These are phyloP conservation scores for Scyliorhinus canicula DNA, from an alignment of 2,797 vertebrate genomes.

Conservation along the genomic window DNA sequence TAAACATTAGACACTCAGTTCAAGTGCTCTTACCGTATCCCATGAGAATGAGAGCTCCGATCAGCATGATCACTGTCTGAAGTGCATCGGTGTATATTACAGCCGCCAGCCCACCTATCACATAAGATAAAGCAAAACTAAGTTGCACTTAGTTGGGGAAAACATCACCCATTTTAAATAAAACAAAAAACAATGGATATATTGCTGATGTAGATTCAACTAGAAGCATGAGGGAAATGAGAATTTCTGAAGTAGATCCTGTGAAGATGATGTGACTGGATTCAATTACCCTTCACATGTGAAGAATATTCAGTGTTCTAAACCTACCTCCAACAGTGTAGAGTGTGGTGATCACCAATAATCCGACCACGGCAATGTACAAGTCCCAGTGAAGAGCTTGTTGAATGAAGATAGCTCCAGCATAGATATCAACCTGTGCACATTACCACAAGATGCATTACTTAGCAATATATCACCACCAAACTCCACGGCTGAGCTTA, in stretches of 20 bases:
- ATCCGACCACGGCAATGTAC: slow-evolving; percentile 74
- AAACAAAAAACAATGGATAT: neutral
- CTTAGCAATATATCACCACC: neutral
- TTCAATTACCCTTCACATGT: neutral
- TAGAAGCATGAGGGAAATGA: neutral
- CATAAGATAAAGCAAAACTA: neutral
- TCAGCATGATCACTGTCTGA: slow-evolving; percentile 86
- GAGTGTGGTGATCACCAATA: slow-evolving; percentile 78
- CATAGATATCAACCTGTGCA: slow-evolving; percentile 88
- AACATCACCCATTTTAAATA: neutral
- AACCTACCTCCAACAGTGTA: slow-evolving; percentile 82
- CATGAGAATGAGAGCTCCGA: slow-evolving; percentile 79
- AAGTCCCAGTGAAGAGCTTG: slow-evolving; percentile 85
- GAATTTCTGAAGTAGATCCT: neutral
- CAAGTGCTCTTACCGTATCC: slow-evolving; percentile 75
- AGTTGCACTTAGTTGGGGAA: neutral
- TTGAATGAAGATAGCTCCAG: slow-evolving; percentile 90
- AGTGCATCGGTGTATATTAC: slow-evolving; percentile 93
- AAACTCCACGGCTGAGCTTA: neutral
- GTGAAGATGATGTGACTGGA: neutral
- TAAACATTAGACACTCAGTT: neutral
- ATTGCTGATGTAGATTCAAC: too few relatives aligned
- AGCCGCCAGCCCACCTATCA: slow-evolving; percentile 83
- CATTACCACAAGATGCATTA: neutral
- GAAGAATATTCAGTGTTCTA: neutral